Conservation (phyloP, 2,797 vertebrate species). For the Pristis pectinata region DNA sequence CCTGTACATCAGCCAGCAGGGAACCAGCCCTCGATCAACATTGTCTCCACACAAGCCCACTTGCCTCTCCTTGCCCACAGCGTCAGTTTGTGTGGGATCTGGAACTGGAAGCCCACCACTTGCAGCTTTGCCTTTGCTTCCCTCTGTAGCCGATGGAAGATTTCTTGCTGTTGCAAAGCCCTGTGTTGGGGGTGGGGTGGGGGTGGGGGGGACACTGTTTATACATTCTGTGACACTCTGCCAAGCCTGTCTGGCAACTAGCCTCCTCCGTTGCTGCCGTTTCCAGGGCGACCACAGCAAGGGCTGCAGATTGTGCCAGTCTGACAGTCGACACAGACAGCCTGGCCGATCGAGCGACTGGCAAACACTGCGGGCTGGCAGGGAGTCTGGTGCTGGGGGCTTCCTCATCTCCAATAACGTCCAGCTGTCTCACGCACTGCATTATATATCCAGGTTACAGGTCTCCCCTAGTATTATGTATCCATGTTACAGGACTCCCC, state of each 20-base stretch:
- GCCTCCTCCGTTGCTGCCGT: not conserved
- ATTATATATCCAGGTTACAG: not conserved
- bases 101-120: no score
- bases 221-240: not conserved
- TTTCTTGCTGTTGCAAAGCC: not conserved
- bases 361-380: not conserved
- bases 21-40: not conserved
- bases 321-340: not conserved
- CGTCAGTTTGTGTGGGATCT: not conserved
- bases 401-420: not conserved
- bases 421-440: no score
- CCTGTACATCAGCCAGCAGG: no score
- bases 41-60: not conserved
- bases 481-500: no score
- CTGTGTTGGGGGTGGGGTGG: no score
- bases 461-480: not conserved
- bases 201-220: not conserved
- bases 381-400: not conserved
- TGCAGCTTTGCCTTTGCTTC: not conserved
- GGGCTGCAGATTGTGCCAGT: not conserved
- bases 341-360: not conserved
- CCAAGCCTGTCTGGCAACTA: not conserved
- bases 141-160: not conserved
- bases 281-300: not conserved
- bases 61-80: not conserved